A percentile compares a stretch with the other conserved stretches of the same genome.
Conservation (phyloP, 2,797 vertebrate genomes). For the Lagorchestes hirsutus region DNA sequence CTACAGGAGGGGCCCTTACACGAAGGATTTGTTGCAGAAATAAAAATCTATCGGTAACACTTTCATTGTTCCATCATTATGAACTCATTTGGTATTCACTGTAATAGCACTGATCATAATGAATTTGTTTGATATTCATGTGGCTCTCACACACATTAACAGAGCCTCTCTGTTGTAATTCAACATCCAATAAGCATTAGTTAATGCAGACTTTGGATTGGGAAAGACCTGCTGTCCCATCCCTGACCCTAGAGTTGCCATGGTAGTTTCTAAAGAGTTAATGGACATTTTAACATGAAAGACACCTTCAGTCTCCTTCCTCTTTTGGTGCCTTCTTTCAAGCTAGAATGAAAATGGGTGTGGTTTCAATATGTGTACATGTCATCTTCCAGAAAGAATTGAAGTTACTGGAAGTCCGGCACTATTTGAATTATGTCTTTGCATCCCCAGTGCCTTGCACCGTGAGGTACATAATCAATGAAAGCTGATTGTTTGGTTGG, state of each 20-base stretch:
- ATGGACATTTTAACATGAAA: slow-evolving; percentile 23
- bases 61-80: slow-evolving; percentile 89
- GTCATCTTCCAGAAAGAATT: not conserved
- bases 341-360: slow-evolving; percentile 58
- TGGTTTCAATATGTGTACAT: slow-evolving; percentile 31
- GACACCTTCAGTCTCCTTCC: not conserved
- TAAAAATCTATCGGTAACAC: slow-evolving; percentile 88
- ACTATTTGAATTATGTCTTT: not conserved
- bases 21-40: slow-evolving; percentile 86
- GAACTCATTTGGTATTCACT: slow-evolving; percentile 89
- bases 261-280: slow-evolving; percentile 64
- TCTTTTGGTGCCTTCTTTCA: slow-evolving; percentile 34
- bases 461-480: not conserved
- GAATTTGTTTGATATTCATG: slow-evolving; percentile 89
- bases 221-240: slow-evolving; percentile 65
- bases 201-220: slow-evolving; percentile 84
- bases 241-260: slow-evolving; percentile 68
- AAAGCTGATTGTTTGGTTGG: not conserved
- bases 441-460: not conserved
- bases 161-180: slow-evolving; percentile 86
- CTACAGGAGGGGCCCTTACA: slow-evolving; percentile 82
- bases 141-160: slow-evolving; percentile 85
- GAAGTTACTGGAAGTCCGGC: not conserved
- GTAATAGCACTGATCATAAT: slow-evolving; percentile 88
- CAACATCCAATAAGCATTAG: slow-evolving; percentile 86